phyloP scores from a whole-genome alignment of 2,797 vertebrate species.

The Oreortyx pictus region DNA sequence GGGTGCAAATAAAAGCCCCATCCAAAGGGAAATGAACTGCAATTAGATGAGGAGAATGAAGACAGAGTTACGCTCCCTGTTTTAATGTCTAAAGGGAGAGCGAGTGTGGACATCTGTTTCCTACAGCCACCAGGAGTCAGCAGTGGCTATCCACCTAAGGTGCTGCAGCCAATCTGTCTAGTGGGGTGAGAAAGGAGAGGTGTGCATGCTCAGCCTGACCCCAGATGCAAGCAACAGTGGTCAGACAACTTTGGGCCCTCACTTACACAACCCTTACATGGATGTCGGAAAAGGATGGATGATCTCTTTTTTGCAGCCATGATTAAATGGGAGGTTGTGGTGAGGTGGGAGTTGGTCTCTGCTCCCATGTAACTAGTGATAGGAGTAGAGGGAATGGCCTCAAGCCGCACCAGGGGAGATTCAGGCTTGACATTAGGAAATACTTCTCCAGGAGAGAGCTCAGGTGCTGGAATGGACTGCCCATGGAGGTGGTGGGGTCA shows the following conservation, averaged over 20 bases:
- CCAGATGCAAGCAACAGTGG: accelerated
- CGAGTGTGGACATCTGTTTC: not conserved
- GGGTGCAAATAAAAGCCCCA: not conserved
- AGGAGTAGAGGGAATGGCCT: too few species aligned
- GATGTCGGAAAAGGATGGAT: not conserved
- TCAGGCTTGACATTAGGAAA: too few species aligned
- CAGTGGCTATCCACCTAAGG: not conserved
- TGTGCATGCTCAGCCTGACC: accelerated
- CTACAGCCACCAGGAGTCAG: not conserved
- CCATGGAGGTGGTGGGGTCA: too few species aligned
- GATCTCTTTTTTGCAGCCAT: accelerated
- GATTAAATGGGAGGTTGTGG: not conserved
- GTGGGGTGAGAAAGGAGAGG: accelerated
- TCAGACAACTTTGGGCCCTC: not conserved
- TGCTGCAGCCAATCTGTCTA: accelerated
- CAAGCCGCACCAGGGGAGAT: too few species aligned
- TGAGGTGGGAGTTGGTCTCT: too few species aligned
- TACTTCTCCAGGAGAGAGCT: too few species aligned
- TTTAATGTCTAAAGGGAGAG: not conserved
- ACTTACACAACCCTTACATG: accelerated
- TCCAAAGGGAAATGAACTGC: not conserved
- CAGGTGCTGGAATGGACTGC: too few species aligned
- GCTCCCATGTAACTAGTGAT: too few species aligned
- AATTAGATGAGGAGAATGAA: not conserved
- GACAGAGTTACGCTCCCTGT: too few species aligned